A percentile compares a stretch with the other conserved stretches of the same genome.
These are phyloP conservation scores for Epicampocera succincta DNA, from an alignment of 2,888 invertebrate species.

Conservation along the genomic window DNA sequence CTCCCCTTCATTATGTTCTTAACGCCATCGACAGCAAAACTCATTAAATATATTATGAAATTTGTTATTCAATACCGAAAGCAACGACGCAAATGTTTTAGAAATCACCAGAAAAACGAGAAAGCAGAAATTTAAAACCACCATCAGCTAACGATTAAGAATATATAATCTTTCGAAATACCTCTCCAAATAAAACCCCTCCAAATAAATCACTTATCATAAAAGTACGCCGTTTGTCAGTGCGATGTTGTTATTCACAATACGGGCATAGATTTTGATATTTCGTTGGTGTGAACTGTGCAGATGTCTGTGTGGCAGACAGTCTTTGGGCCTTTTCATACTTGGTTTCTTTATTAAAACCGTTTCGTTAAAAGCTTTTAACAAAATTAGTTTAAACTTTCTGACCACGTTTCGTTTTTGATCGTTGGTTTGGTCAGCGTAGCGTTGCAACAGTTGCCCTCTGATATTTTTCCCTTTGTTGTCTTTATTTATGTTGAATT, in stretches of 20 bases:
- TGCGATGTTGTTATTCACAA: slow-evolving; percentile 26
- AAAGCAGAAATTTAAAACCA: too few relatives aligned
- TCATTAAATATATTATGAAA: too few relatives aligned
- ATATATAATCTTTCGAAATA: too few relatives aligned
- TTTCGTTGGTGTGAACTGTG: not conserved
- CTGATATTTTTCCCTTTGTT: slow-evolving; percentile 38
- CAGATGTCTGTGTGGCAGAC: not conserved
- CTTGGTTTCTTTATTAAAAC: slow-evolving; percentile 21
- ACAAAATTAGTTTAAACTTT: slow-evolving; percentile 81
- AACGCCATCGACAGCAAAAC: too few relatives aligned
- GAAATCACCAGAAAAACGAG: too few relatives aligned
- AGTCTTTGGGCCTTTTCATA: not conserved
- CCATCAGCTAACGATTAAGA: too few relatives aligned
- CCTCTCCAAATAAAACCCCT: too few relatives aligned
- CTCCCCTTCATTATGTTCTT: too few relatives aligned
- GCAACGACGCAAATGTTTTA: too few relatives aligned
- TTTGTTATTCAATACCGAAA: too few relatives aligned
- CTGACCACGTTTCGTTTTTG: slow-evolving; percentile 80
- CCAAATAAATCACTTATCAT: not conserved
- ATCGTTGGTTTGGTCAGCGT: slow-evolving; percentile 79
- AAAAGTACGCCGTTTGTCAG: not conserved
- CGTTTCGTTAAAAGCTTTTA: slow-evolving; percentile 78
- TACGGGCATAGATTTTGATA: slow-evolving; percentile 11
- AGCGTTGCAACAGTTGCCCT: slow-evolving; percentile 75
- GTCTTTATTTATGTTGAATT: slow-evolving; percentile 12